Base-by-base conservation (phyloP, 2,888 invertebrate species). In the Serrognathus titanus region DNA sequence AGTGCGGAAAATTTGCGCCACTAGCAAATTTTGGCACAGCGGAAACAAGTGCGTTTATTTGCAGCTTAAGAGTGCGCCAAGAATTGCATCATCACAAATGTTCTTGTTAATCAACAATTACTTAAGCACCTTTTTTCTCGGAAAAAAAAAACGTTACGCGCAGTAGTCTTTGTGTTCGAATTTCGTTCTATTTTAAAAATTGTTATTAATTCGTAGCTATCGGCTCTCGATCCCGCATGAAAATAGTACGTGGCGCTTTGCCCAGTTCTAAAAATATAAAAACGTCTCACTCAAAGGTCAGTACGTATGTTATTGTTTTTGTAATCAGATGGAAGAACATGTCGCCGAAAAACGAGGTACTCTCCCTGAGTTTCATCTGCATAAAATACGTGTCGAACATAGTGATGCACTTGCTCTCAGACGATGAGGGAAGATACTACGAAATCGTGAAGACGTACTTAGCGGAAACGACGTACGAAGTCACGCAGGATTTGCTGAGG, bases 401-500 rank as follows among this genome's bases (percentile, higher is more conserved):
- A 64, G 71, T 85, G 55, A 86, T 87, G 50, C 83, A 85, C 69
- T 80, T 85, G 31, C 76, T 88, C 39, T 81, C 85, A 47, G 83
- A 83, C 67, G 82, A 85, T 45, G 82, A 85, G 57, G 79, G 83
- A 35, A 58, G 62, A 48, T 65, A 74, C 60, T 68, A 71, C 49
- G 82, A 84, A 56, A 78, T 82, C 68, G 85, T 75, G 2, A 60
- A 65, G 31, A 59, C 68, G 46, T 77, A 77, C 63, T 63, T 76
- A 50, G 51, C 59, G 10, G 70, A 70, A 10, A 85, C 86, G 2
- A 87, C 87, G 5, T 83, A 82, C 62, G 85, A 86, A 70, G 85
- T 87, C 62, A 83, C 87, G 63, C 86, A 88, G 76, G 87, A 87
- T 74, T 78, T 88, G 64, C 71, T 88, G 60, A 82, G 84, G 61